A percentile compares a stretch with the other conserved stretches of the same genome.
These are phyloP conservation scores for Fopius arisanus DNA, from an alignment of 1,140 invertebrate genomes.

Conservation along the genomic window DNA sequence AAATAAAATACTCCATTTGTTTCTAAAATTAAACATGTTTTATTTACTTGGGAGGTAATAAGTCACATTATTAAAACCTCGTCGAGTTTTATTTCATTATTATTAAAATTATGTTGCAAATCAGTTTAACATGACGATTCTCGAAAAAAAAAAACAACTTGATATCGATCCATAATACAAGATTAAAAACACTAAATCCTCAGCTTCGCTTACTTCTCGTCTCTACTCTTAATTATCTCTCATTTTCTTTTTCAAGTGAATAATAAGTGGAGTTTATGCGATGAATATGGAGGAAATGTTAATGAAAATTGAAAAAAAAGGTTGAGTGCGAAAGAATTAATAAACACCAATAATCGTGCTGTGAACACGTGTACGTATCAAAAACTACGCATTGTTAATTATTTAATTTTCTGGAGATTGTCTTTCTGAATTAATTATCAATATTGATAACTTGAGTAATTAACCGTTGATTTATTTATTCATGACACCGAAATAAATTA, in stretches of 20 bases:
- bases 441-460: not conserved
- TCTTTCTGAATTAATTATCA: constrained; percentile 45
- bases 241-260: constrained; percentile 10
- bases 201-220: not conserved
- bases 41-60: too few species aligned
- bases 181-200: not conserved
- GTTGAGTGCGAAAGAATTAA: constrained; percentile 22
- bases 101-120: not conserved
- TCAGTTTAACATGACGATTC: not conserved
- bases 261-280: not conserved
- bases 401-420: constrained; percentile 50
- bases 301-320: constrained; percentile 30
- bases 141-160: not conserved
- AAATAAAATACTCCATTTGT: too few species aligned
- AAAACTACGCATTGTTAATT: constrained; percentile 61
- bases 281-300: not conserved
- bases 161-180: not conserved
- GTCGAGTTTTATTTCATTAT: too few species aligned
- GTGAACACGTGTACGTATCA: constrained; percentile 62
- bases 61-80: too few species aligned
- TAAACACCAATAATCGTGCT: constrained; percentile 44
- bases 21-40: too few species aligned
- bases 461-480: too few species aligned
- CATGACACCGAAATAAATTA: too few species aligned
- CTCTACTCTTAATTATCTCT: not conserved